Conservation (phyloP, 2,113 vertebrate genomes). For the Ramphastos sulfuratus region DNA sequence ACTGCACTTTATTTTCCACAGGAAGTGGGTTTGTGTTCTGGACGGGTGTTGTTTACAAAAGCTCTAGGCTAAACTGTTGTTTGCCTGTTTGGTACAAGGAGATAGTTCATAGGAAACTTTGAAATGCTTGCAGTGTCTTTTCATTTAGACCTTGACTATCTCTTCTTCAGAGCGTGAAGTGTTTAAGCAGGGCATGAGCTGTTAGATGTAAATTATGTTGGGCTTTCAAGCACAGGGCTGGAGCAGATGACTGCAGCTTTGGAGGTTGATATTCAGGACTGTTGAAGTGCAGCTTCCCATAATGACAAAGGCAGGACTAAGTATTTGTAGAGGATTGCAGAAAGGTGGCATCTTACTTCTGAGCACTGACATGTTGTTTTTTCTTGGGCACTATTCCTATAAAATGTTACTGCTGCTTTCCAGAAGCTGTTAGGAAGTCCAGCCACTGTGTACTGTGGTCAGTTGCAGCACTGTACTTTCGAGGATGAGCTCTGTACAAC, state of each 20-base stretch:
- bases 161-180: not conserved
- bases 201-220: not conserved
- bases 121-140: not conserved
- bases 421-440: not conserved
- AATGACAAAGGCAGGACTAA: not conserved
- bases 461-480: not conserved
- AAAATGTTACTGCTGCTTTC: not conserved
- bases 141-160: not conserved
- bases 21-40: not conserved
- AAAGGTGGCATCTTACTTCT: not conserved
- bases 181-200: not conserved
- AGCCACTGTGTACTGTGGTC: not conserved
- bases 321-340: not conserved
- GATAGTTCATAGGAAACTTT: not conserved
- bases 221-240: not conserved
- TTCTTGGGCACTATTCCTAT: not conserved
- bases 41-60: not conserved
- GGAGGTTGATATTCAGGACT: not conserved
- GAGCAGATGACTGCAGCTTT: not conserved
- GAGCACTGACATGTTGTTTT: accelerated
- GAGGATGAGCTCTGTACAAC: not conserved
- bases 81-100: not conserved
- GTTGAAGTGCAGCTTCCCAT: not conserved
- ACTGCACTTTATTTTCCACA: not conserved
- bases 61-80: not conserved